Evolutionary conservation across 1,140 invertebrate genomes (phyloP).

Genomic region (Physella acuta): DNA sequence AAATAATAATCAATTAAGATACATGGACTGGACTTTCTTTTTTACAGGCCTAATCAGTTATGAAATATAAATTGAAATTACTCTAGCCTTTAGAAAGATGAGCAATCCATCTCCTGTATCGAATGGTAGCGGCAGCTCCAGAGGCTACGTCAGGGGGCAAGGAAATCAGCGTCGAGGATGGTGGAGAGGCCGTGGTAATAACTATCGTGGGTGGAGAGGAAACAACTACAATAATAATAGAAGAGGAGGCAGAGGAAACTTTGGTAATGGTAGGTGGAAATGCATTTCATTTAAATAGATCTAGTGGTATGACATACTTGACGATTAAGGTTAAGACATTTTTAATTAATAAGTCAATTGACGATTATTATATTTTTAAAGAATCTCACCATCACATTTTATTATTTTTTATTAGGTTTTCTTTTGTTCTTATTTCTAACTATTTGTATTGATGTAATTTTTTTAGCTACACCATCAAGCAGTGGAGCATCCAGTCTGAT

Average conservation of each 20-base stretch:
- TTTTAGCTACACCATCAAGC: background rate
- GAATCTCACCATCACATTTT: background rate
- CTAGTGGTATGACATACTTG: background rate
- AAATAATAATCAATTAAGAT: too few relatives aligned
- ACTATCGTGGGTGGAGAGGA: constrained; percentile 33
- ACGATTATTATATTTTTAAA: too few relatives aligned
- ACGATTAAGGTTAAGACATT: background rate
- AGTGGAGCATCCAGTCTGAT: background rate
- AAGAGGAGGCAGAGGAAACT: constrained; percentile 39
- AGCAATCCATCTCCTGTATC: too few relatives aligned
- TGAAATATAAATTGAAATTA: background rate
- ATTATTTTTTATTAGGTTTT: background rate
- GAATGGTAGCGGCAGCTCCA: background rate
- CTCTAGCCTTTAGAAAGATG: background rate
- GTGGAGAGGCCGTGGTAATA: constrained; percentile 28
- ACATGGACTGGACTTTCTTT: too few relatives aligned
- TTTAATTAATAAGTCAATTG: background rate
- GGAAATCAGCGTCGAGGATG: constrained; percentile 33
- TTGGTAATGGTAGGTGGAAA: constrained; percentile 17
- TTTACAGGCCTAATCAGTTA: background rate
- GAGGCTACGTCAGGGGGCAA: constrained; percentile 21
- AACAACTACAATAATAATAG: constrained; percentile 40
- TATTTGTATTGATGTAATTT: background rate
- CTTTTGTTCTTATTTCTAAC: background rate
- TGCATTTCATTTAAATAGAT: background rate